A percentile compares a stretch with the other conserved stretches of the same genome.
Evolutionary conservation across 2,888 invertebrate species (phyloP).

Genomic region (Leptinotarsa peninsularis): DNA sequence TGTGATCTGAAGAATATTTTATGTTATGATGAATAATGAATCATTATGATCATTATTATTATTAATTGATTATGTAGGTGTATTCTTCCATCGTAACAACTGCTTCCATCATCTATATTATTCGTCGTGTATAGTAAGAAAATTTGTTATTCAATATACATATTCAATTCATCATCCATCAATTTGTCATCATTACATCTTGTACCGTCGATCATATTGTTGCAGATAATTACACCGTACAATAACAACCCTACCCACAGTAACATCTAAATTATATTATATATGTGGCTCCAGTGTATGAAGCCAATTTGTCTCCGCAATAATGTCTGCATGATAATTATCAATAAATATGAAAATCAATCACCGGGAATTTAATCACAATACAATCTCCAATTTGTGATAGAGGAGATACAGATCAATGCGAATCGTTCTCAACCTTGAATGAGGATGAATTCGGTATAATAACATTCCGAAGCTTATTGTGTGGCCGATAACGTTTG

Average conservation of each 20-base stretch:
- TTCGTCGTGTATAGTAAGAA: too few species aligned
- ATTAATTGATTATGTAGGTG: too few species aligned
- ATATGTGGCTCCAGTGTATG: conserved; percentile 16
- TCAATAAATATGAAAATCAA: conserved; percentile 20
- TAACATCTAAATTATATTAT: conserved; percentile 33
- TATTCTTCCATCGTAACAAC: too few species aligned
- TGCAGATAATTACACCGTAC: neutral
- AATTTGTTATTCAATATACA: neutral
- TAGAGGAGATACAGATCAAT: too few species aligned
- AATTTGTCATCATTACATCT: neutral
- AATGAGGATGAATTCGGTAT: too few species aligned
- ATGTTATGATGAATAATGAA: too few species aligned
- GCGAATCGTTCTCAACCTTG: too few species aligned
- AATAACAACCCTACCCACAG: conserved; percentile 22
- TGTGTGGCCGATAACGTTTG: too few species aligned
- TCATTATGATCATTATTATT: too few species aligned
- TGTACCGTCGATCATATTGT: neutral
- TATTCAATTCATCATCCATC: neutral
- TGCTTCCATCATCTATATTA: too few species aligned
- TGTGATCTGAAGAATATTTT: too few species aligned
- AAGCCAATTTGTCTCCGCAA: conserved; percentile 30
- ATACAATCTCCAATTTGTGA: neutral
- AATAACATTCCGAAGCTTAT: too few species aligned
- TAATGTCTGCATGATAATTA: conserved; percentile 29
- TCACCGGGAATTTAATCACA: neutral